Base-by-base conservation (phyloP, 2,888 invertebrate genomes). In the Carpatolechia fugitivella region DNA sequence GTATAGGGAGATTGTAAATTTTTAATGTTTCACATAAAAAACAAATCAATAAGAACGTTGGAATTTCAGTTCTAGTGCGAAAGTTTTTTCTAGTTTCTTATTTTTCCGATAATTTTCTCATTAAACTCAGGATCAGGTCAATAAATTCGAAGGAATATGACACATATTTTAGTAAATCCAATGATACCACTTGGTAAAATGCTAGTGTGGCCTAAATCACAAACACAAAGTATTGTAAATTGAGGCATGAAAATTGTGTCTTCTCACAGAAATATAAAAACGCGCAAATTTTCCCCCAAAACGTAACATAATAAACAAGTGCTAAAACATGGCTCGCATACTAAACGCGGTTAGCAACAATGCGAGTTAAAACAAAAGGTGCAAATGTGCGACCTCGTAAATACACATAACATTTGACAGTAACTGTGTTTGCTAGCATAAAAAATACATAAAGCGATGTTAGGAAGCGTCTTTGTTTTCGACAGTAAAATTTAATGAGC, bases 401-500 rank as follows among this genome's bases (percentile, higher is more conserved):
- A 80, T 71, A 74, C 70, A 60, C 60, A 73, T 70, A 71, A 68
- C 66, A 61, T 60, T 65, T 54, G 65, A 65, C 66, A 68, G 60
- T 69, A 68, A 69, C 64, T 63, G 63, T 65, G 63, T 62, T 60
- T 58, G 52, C 57, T 50, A 58, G 61, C 71, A 66, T 69, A 75
- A 78, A 78, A 78, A 77, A 70, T 64, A 61, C 68, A 57, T 78
- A 75, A 77, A 76, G 65, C 61, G 56, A n/a, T 64, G 61, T 57
- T 59, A 63, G 61, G 52, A 64, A 69, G 64, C 55, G 57, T 58
- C 57, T 60, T 54, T 64, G 63, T 66, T 69, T 64, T 64, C 55
- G 60, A 63, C 60, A 62, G 66, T 72, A 76, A 74, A 74, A 72
- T 67, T 70, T 72, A 66, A 72, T 63, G 69, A 70, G 59, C 60